phyloP scores from a whole-genome alignment of 2,888 invertebrate genomes.

The Aquatica leii region DNA sequence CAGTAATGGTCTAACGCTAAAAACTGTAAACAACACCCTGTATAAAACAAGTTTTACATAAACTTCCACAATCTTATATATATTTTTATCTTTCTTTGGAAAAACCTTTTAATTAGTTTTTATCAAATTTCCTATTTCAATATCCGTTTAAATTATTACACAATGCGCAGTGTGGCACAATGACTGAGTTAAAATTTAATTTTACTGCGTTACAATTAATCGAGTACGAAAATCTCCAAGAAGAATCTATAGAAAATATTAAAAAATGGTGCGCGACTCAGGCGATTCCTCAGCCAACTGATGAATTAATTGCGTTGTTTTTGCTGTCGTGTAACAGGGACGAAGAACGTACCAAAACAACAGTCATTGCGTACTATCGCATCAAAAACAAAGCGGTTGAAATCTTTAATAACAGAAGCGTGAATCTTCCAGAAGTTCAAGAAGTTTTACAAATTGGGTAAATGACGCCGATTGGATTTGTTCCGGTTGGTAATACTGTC shows the following conservation, averaged over 20 bases:
- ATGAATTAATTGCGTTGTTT: background rate
- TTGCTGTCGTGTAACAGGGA: background rate
- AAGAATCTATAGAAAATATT: background rate
- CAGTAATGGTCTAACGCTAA: too few species aligned
- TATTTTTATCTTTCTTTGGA: too few species aligned
- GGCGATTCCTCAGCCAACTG: background rate
- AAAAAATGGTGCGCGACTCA: background rate
- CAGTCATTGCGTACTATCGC: background rate
- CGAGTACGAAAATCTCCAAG: background rate
- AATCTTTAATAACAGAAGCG: background rate
- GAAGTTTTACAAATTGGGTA: background rate
- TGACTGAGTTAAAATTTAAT: background rate
- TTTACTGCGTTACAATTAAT: background rate
- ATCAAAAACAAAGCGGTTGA: background rate
- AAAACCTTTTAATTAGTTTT: too few species aligned
- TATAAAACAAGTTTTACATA: too few species aligned
- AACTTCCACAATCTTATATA: too few species aligned
- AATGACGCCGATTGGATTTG: background rate
- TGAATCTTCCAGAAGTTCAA: background rate
- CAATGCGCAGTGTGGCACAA: too few species aligned
- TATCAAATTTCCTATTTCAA: too few species aligned
- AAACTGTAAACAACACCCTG: too few species aligned
- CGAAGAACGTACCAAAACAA: background rate
- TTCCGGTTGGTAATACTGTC: background rate
- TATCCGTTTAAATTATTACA: too few species aligned